Evolutionary conservation across 2,888 invertebrate genomes (phyloP).

Genomic region (Zhuqinia jingwanae): DNA sequence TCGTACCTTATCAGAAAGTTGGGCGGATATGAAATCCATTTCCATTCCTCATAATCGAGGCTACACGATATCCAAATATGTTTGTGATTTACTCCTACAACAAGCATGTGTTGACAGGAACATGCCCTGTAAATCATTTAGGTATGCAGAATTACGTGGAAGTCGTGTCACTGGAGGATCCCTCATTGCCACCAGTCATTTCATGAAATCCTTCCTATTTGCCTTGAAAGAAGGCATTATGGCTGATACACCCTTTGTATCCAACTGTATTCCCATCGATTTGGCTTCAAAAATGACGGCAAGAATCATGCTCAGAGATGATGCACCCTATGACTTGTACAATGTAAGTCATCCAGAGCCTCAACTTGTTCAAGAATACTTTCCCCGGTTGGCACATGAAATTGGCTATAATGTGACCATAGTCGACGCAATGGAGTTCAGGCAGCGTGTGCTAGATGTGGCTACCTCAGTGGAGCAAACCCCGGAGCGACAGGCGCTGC

Average conservation of each 20-base stretch:
- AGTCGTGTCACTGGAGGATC: conserved; percentile 60
- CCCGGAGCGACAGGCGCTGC: too few species aligned
- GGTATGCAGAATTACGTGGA: conserved; percentile 63
- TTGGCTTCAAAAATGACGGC: neutral
- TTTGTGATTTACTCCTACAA: conserved; percentile 60
- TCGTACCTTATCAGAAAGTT: conserved; percentile 39
- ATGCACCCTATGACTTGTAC: neutral
- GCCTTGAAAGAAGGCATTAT: neutral
- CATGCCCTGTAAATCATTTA: conserved; percentile 65
- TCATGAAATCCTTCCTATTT: conserved; percentile 5
- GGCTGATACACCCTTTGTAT: neutral
- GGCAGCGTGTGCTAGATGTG: neutral
- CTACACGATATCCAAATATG: conserved; percentile 67
- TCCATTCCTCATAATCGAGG: conserved; percentile 42
- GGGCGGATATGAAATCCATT: conserved; percentile 55
- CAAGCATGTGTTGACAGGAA: conserved; percentile 60
- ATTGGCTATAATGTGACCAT: neutral
- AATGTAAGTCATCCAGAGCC: conserved; percentile 31
- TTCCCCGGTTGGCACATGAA: neutral
- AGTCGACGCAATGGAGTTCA: neutral
- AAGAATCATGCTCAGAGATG: neutral
- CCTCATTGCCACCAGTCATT: neutral
- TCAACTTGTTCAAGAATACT: conserved; percentile 14
- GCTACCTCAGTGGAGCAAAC: neutral
- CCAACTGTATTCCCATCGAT: neutral